Conservation (phyloP, 2,888 invertebrate species). For the Diaperis boleti region DNA sequence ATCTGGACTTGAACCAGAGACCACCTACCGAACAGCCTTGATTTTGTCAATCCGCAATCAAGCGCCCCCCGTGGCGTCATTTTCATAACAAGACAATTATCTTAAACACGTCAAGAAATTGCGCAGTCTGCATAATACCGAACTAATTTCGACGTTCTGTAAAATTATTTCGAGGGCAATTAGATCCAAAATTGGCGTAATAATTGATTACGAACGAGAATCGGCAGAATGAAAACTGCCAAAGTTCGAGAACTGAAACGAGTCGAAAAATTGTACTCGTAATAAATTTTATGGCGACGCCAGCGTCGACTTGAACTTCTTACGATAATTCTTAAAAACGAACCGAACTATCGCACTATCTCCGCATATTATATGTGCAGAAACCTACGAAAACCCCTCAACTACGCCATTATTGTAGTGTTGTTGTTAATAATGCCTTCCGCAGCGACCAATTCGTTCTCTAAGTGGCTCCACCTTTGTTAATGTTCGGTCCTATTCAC, state of each 20-base stretch:
- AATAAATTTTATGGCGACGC: neutral
- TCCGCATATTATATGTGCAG: neutral
- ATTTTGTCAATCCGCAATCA: constrained; percentile 31
- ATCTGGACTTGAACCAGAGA: constrained; percentile 1
- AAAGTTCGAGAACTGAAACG: neutral
- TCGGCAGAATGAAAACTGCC: constrained; percentile 1
- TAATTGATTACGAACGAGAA: constrained; percentile 25
- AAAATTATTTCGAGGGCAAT: constrained; percentile 21
- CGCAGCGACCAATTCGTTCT: constrained; percentile 11
- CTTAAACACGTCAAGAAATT: constrained; percentile 17
- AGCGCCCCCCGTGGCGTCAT: constrained; percentile 6
- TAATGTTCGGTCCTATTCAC: neutral
- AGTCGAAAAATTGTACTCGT: neutral
- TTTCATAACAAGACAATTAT: constrained; percentile 29
- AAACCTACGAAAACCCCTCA: neutral
- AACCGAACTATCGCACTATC: no score
- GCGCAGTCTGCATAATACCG: constrained; percentile 26
- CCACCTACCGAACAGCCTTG: constrained; percentile 15
- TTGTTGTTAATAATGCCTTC: constrained; percentile 19
- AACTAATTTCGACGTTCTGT: constrained; percentile 17
- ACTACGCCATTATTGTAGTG: constrained; percentile 4
- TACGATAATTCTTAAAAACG: no score
- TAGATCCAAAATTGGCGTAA: constrained; percentile 23
- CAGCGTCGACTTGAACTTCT: neutral
- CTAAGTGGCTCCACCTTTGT: constrained; percentile 15